Conservation (phyloP, 2,113 vertebrate genomes). For the Leptobrachium ailaonicum region DNA sequence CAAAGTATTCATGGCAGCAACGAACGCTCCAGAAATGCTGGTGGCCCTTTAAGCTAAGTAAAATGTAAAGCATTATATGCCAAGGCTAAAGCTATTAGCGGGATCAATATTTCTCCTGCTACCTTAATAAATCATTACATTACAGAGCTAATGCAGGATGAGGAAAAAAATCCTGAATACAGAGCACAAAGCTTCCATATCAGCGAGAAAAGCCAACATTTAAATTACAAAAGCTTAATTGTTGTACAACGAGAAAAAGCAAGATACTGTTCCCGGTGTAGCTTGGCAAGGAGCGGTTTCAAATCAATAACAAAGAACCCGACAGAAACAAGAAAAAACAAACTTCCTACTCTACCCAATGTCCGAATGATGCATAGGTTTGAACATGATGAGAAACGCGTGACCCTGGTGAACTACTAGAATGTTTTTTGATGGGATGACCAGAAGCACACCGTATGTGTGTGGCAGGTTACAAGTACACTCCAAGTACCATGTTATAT, state of each 20-base stretch:
- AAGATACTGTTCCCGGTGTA: conserved; percentile 56
- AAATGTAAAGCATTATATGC: conserved; percentile 74
- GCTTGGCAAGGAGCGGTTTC: conserved; percentile 57
- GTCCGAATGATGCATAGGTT: background rate
- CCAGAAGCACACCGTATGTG: too few species aligned
- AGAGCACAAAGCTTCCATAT: conserved; percentile 58
- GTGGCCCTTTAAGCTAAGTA: conserved; percentile 66
- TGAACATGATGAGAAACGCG: too few species aligned
- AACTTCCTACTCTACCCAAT: conserved; percentile 41
- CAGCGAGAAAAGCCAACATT: conserved; percentile 67
- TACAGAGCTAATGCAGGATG: conserved; percentile 66
- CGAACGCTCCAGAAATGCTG: conserved; percentile 65
- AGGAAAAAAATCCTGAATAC: conserved; percentile 63
- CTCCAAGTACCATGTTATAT: too few species aligned
- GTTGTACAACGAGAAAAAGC: conserved; percentile 61
- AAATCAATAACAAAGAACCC: conserved; percentile 64
- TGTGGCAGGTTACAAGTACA: too few species aligned
- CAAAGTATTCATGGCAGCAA: conserved; percentile 75
- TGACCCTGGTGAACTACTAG: too few species aligned
- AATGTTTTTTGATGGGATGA: too few species aligned
- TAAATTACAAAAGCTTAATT: conserved; percentile 69
- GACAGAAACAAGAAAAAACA: conserved; percentile 58
- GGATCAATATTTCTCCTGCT: conserved; percentile 76
- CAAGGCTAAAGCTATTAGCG: conserved; percentile 74
- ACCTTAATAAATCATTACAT: conserved; percentile 80